A percentile compares a stretch with the other conserved stretches of the same genome.
phyloP scores from a whole-genome alignment of 2,888 invertebrate genomes.

The Sminthurinus aureus region DNA sequence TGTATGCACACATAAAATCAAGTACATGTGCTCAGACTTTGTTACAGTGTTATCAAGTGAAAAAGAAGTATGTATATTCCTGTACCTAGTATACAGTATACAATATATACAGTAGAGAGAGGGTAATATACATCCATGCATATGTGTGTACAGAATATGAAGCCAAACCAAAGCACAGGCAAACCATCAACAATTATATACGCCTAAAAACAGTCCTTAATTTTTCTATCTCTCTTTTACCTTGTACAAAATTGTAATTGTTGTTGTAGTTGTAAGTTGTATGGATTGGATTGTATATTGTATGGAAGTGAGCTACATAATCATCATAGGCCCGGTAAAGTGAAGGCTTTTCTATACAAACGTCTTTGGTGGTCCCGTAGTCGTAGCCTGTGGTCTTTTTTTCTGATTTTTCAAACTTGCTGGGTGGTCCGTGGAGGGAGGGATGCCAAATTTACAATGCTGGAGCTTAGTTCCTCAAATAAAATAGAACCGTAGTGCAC shows the following conservation, averaged over 20 bases:
- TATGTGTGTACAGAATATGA: no score
- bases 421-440: background rate
- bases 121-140: no score
- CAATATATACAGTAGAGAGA: background rate
- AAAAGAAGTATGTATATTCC: no score
- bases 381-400: background rate
- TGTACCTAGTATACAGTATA: no score
- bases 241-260: background rate
- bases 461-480: background rate
- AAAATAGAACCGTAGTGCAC: background rate
- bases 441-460: background rate
- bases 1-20: background rate
- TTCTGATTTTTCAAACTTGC: background rate
- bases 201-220: background rate
- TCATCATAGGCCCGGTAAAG: background rate
- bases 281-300: no score
- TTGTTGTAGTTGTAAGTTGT: no score
- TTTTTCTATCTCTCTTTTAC: background rate
- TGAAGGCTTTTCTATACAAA: background rate
- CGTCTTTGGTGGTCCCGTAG: background rate
- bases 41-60: no score
- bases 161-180: no score
- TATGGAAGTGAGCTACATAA: conserved; percentile 1
- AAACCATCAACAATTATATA: no score
- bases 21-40: background rate